Conservation (phyloP, 2,113 vertebrate genomes). For the Todiramphus saurophagus region DNA sequence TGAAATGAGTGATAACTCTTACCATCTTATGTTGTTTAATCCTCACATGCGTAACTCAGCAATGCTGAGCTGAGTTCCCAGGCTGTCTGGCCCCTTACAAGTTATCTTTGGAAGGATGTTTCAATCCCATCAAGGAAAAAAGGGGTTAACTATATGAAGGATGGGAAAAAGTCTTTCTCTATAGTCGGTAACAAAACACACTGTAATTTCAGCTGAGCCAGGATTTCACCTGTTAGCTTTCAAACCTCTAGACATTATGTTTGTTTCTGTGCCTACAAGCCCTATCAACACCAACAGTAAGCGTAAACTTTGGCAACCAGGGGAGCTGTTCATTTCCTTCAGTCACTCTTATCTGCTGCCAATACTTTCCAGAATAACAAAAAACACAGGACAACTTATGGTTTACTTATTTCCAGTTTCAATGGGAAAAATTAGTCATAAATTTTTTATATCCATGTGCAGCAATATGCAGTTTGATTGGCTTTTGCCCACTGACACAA, state of each 20-base stretch:
- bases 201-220: not conserved
- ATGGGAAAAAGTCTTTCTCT: not conserved
- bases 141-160: not conserved
- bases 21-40: not conserved
- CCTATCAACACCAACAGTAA: not conserved
- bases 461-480: not conserved
- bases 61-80: not conserved
- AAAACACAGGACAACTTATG: not conserved
- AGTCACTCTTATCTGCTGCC: not conserved
- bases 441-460: not conserved
- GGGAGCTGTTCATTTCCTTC: not conserved
- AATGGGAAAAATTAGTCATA: not conserved
- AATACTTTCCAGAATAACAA: not conserved
- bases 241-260: not conserved
- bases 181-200: accelerated
- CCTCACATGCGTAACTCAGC: not conserved
- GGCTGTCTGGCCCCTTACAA: not conserved
- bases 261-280: not conserved
- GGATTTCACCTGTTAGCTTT: not conserved
- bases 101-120: not conserved
- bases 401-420: not conserved
- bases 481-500: not conserved
- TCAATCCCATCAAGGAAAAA: not conserved
- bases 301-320: not conserved
- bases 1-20: not conserved